Percentiles rank a stretch among this genome's conserved stretches.
These are phyloP conservation scores for Peromyscus eremicus DNA, from an alignment of 2,797 vertebrate genomes.

Conservation along the genomic window DNA sequence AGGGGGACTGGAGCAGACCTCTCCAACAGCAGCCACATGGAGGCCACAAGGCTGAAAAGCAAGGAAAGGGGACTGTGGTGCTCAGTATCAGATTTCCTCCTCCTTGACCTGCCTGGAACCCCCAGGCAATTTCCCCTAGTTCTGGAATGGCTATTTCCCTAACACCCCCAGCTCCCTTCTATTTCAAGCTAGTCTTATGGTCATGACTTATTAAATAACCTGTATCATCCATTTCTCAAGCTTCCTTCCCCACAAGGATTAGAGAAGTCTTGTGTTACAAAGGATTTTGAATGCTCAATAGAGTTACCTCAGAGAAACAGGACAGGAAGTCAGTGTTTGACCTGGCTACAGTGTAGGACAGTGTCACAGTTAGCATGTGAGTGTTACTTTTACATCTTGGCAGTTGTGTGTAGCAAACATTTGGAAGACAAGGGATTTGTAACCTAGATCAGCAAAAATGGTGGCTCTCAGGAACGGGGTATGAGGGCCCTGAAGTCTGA, in stretches of 20 bases:
- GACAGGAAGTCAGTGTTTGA: neutral
- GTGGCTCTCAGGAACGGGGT: accelerated
- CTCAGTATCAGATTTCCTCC: accelerated
- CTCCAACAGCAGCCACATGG: accelerated
- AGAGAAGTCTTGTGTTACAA: neutral
- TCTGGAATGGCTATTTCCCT: neutral
- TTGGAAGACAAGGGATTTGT: neutral
- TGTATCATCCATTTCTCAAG: neutral
- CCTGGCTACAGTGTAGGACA: neutral
- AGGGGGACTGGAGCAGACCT: accelerated
- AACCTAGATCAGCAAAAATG: neutral
- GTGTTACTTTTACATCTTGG: neutral
- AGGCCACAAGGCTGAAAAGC: neutral
- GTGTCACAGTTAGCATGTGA: neutral
- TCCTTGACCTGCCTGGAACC: neutral
- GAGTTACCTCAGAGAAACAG: neutral
- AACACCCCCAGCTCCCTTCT: neutral
- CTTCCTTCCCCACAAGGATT: neutral
- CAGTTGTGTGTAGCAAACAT: too few relatives aligned
- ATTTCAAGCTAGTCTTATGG: neutral
- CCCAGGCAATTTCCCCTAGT: neutral
- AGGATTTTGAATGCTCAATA: neutral
- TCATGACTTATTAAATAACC: neutral
- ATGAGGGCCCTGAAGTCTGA: neutral
- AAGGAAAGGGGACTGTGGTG: accelerated